Base-by-base conservation (phyloP, 1,140 invertebrate species). In the Neelides sp. region DNA sequence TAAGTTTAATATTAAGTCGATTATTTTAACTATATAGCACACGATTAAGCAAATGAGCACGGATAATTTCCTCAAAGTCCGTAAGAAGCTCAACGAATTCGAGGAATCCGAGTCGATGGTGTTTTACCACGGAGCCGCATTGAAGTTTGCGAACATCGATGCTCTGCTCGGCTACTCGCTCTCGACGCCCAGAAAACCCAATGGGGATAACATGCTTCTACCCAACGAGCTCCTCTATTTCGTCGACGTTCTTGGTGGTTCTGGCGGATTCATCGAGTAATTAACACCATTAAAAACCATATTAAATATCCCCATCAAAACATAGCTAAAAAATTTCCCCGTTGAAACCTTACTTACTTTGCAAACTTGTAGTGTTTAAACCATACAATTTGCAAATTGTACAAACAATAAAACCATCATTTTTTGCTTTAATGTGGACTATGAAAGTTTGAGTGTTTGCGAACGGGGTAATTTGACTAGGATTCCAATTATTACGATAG, bases 81-180 rank as follows among this genome's bases (percentile, higher is more conserved):
- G 46, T 37, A 36, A 15, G 13, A 17, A 37, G 7, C 20, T 20
- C 20, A 48, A 48, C 26, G 20, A 48, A 20, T 48, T 48, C 24
- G n/a, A n/a, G n/a, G 35, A 48, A 4, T 48, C 15, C 19, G 34
- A 3, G 3, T 20, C 24, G 26, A 15, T 13, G 3, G 19, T 48
- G 24, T 48, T 48, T 34, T 36, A 43, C 1, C 41, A 42, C 65
- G 77, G 93, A 62, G 92, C 93, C n/a, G 94, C 95, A 7, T 80
- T 98, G 57, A 98, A 98, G 72, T 96, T 97, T 87, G 94, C 94
- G 1, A 97, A 98, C 63, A 85, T 98, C 57, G 93, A 98, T 72
- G 79, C 79, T 40, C 78, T 85, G 23, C 87, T 85, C 66, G 77
- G 90, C 64, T 91, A 83, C 63, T 89, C 93, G 77, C 94, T 98